phyloP scores from a whole-genome alignment of 1,140 invertebrate genomes.

The Diprion similis region DNA sequence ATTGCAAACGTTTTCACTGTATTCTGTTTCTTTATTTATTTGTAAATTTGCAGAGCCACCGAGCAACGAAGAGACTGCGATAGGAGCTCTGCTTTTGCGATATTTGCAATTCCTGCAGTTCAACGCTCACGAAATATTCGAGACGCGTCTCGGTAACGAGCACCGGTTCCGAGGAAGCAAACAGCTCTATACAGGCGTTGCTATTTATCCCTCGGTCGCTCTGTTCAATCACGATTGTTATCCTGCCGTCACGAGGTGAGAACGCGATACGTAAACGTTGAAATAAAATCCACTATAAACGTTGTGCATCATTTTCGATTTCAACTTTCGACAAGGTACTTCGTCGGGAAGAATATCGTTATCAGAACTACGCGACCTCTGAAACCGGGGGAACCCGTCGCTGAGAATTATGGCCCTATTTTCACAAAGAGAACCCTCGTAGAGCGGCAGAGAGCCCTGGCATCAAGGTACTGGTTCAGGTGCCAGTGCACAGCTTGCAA shows the following conservation, averaged over 20 bases:
- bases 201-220: slow-evolving; percentile 79
- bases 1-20: slow-evolving; percentile 16
- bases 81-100: slow-evolving; percentile 71
- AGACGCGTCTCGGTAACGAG: slow-evolving; percentile 65
- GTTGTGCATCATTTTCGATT: too few species aligned
- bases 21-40: slow-evolving; percentile 12
- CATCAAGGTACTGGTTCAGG: slow-evolving; percentile 80
- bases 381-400: slow-evolving; percentile 69
- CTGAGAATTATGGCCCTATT: slow-evolving; percentile 87
- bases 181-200: slow-evolving; percentile 75
- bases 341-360: slow-evolving; percentile 76
- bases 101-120: slow-evolving; percentile 86
- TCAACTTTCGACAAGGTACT: slow-evolving; percentile 66
- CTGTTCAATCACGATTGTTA: slow-evolving; percentile 91
- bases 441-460: slow-evolving; percentile 71
- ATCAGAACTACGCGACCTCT: slow-evolving; percentile 72
- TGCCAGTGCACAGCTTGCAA: slow-evolving; percentile 78
- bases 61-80: slow-evolving; percentile 56
- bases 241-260: slow-evolving; percentile 76
- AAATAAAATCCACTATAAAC: not conserved
- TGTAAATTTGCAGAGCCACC: slow-evolving; percentile 12
- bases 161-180: slow-evolving; percentile 66
- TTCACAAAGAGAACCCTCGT: slow-evolving; percentile 71
- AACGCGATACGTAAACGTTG: not conserved
- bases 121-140: slow-evolving; percentile 90